phyloP scores from a whole-genome alignment of 2,113 vertebrate genomes.

The Vicugna pacos region DNA sequence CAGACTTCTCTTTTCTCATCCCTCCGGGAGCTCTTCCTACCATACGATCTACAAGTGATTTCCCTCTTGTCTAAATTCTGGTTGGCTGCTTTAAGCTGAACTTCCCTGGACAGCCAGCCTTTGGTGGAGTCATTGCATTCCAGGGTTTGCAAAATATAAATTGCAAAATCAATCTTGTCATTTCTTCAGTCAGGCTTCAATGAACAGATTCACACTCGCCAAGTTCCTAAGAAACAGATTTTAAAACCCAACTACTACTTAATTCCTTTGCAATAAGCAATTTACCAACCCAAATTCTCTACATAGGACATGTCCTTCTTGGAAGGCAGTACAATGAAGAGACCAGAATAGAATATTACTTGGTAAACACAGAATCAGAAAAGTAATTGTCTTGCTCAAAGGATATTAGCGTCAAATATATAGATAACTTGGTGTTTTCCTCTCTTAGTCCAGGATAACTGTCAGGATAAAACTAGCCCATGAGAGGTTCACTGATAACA shows the following conservation, averaged over 20 bases:
- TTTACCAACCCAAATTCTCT: background rate
- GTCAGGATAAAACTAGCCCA: background rate
- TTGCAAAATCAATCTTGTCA: background rate
- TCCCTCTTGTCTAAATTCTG: background rate
- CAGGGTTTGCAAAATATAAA: background rate
- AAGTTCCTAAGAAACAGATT: background rate
- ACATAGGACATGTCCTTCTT: background rate
- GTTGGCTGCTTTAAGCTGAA: background rate
- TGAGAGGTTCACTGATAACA: background rate
- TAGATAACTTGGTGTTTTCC: background rate
- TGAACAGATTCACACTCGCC: background rate
- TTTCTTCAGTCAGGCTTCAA: background rate
- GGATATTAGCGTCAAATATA: background rate
- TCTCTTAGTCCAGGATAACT: background rate
- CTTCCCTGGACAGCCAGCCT: background rate
- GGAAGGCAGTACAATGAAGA: background rate
- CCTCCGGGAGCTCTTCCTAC: background rate
- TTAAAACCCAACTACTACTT: background rate
- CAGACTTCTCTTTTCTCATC: background rate
- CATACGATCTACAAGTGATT: background rate
- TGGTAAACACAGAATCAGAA: slow-evolving; percentile 41
- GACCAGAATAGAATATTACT: background rate
- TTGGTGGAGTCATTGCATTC: background rate
- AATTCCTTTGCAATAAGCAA: slow-evolving; percentile 1
- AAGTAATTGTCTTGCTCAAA: background rate